These are phyloP conservation scores for Sarcophaga subvicina DNA, from an alignment of 2,888 invertebrate species.

Conservation along the genomic window DNA sequence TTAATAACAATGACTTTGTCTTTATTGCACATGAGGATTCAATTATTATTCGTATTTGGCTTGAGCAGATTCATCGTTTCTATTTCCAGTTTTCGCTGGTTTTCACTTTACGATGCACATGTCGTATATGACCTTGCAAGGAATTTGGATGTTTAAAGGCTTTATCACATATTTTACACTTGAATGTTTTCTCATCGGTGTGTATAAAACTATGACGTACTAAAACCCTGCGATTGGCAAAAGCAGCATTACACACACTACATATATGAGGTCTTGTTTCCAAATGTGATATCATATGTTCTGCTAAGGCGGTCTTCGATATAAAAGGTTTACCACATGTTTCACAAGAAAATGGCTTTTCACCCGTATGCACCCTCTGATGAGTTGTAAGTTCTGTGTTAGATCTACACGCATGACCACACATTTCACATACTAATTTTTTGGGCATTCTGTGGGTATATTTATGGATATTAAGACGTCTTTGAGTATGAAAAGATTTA, in stretches of 20 bases:
- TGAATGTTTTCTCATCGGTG: conserved; percentile 76
- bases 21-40: not conserved
- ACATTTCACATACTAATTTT: conserved; percentile 77
- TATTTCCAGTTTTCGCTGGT: not conserved
- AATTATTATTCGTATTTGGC: not conserved
- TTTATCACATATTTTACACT: conserved; percentile 77
- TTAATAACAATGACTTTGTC: not conserved
- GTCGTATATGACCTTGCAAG: conserved; percentile 78
- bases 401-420: conserved; percentile 76
- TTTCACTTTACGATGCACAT: conserved; percentile 38
- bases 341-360: conserved; percentile 75
- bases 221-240: conserved; percentile 76
- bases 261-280: conserved; percentile 76
- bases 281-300: conserved; percentile 77
- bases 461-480: conserved; percentile 73
- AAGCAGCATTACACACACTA: conserved; percentile 74
- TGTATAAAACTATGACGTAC: conserved; percentile 77
- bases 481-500: conserved; percentile 73
- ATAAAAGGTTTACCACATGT: conserved; percentile 76
- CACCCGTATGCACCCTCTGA: conserved; percentile 76
- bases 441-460: conserved; percentile 72
- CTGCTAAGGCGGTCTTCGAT: conserved; percentile 74
- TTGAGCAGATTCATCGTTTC: not conserved
- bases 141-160: conserved; percentile 79
- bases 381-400: conserved; percentile 75